Percentiles rank a stretch among this genome's conserved stretches.
Evolutionary conservation across 2,888 invertebrate species (phyloP).

Genomic region (Spilosoma lubricipeda): DNA sequence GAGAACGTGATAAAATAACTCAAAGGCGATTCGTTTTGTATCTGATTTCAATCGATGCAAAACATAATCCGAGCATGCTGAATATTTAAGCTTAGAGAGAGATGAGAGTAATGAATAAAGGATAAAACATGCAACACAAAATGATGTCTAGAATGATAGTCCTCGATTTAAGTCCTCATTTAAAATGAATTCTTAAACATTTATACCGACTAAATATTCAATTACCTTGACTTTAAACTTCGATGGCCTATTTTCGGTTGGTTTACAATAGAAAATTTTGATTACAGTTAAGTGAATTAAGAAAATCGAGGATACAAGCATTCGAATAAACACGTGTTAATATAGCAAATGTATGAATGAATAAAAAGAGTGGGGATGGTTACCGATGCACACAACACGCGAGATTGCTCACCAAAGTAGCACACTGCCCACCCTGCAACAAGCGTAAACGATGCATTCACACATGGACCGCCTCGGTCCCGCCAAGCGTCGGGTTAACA

Average conservation of each 20-base stretch:
- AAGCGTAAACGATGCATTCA: conserved; percentile 82
- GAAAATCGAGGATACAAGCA: conserved; percentile 68
- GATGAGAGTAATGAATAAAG: conserved; percentile 61
- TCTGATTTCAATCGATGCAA: conserved; percentile 23
- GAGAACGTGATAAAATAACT: conserved; percentile 46
- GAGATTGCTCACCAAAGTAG: conserved; percentile 97
- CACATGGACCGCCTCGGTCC: conserved; percentile 61
- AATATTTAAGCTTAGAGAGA: conserved; percentile 31
- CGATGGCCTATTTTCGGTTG: not conserved
- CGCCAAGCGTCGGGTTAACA: conserved; percentile 31
- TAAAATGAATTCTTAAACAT: not conserved
- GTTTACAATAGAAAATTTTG: conserved; percentile 6
- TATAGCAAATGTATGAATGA: conserved; percentile 81
- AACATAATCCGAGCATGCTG: conserved; percentile 25
- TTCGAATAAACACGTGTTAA: conserved; percentile 77
- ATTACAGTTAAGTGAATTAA: conserved; percentile 38
- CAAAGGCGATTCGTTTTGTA: conserved; percentile 23
- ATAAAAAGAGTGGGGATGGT: conserved; percentile 92
- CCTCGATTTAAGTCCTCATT: conserved; percentile 65
- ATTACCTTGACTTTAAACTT: not conserved
- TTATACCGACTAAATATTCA: not conserved
- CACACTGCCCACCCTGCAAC: conserved; percentile 96
- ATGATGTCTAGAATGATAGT: conserved; percentile 66
- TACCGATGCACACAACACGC: conserved; percentile 98
- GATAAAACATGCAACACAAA: conserved; percentile 79